phyloP scores from a whole-genome alignment of 1,140 invertebrate genomes.

The Drosophila littoralis region DNA sequence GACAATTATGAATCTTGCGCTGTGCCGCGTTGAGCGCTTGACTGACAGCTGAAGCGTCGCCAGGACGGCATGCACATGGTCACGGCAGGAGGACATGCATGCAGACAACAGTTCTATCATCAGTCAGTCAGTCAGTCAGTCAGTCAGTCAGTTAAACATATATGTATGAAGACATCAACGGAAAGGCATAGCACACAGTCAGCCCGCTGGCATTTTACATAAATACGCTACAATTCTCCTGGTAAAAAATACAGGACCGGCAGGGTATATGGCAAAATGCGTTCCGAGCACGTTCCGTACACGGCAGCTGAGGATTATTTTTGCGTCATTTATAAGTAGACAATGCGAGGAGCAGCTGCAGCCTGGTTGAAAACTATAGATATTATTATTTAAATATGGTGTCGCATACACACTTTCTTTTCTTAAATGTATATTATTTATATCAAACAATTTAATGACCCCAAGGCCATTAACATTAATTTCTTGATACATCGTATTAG shows the following conservation, averaged over 20 bases:
- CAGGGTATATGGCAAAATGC: conserved; percentile 16
- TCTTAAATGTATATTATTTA: too few relatives aligned
- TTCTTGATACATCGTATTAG: too few relatives aligned
- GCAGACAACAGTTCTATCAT: conserved; percentile 23
- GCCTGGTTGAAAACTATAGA: too few relatives aligned
- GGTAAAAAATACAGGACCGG: conserved; percentile 1
- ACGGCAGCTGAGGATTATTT: conserved; percentile 28
- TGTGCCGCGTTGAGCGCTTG: conserved; percentile 66
- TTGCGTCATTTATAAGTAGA: neutral
- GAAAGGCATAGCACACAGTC: conserved; percentile 21
- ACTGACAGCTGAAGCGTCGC: conserved; percentile 73
- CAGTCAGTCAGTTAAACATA: conserved; percentile 33
- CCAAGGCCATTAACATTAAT: too few relatives aligned
- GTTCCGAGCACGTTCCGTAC: conserved; percentile 36
- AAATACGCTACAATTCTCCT: conserved; percentile 32
- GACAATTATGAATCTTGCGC: conserved; percentile 78
- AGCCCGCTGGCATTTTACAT: conserved; percentile 54
- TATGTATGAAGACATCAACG: conserved; percentile 67
- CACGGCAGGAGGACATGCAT: conserved; percentile 18
- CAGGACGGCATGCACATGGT: conserved; percentile 37
- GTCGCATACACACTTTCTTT: too few relatives aligned
- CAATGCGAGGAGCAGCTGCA: too few relatives aligned
- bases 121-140: conserved; percentile 6
- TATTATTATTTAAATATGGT: too few relatives aligned
- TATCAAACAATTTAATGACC: too few relatives aligned